Evolutionary conservation across 2,888 invertebrate genomes (phyloP), one percentile per base, ranked within the genome.

Genomic region (Autographa pulchrina): DNA sequence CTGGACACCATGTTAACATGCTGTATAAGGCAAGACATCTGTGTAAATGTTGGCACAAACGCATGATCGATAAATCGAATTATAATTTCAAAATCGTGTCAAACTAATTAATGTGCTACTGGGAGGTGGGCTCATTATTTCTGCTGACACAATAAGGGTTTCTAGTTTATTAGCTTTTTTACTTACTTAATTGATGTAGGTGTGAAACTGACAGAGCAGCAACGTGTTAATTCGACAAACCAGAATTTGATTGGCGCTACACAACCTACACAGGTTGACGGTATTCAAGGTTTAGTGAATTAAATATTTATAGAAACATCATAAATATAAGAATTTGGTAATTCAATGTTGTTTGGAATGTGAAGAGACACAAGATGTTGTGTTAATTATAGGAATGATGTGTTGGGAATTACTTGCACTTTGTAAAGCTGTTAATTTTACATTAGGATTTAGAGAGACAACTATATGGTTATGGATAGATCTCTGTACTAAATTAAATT

Each of bases 11-110:
- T 32, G 62, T 68, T 75, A 78, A 79, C 38, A 63, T 59, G 43
- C 78, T 80, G 38, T 81, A 83, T 77, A 89, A 68, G 81, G 83
- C 54, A 80, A 84, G 63, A 83, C 82, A 62, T 70, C 72, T 71
- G 68, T 79, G 83, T 78, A 80, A 85, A 89, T 85, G 71, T 74
- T 76, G 81, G 84, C 86, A 85, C 84, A 81, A 77, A 78, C 77
- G 78, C 74, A 79, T 84, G 87, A 84, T 85, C 74, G 86, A 89
- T 88, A 71, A 71, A 74, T 70, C 65, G 77, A 77, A 84, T 85
- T 80, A 79, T 81, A 85, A 85, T 86, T 86, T 84, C 72, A 81
- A 79, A 88, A 86, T 77, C 85, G 77, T 86, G 85, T 88, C 85
- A 83, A 85, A 81, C 76, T 85, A 89, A 88, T 89, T 83, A 87